Evolutionary conservation across 2,888 invertebrate genomes (phyloP).

Genomic region (Fragum sueziense): DNA sequence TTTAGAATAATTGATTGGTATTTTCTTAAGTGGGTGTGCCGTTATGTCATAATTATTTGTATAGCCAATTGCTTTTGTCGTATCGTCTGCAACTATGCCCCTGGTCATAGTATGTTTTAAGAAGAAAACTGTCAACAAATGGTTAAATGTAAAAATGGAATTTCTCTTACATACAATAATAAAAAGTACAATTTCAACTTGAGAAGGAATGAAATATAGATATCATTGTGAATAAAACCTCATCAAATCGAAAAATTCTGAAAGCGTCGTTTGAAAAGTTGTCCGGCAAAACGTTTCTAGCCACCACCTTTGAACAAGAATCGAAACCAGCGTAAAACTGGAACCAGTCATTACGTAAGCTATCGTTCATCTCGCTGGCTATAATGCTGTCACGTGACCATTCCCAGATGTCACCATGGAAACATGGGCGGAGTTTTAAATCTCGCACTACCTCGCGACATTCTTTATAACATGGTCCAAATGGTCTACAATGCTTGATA

Average conservation of each 20-base stretch:
- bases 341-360: slow-evolving; percentile 27
- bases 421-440: slow-evolving; percentile 42
- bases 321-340: slow-evolving; percentile 37
- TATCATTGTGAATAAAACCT: neutral
- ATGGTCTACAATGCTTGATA: slow-evolving; percentile 37
- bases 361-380: slow-evolving; percentile 5
- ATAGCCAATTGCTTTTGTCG: too few species aligned
- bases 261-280: neutral
- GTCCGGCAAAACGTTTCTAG: neutral
- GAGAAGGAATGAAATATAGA: neutral
- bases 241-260: neutral
- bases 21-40: too few species aligned
- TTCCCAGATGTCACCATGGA: slow-evolving; percentile 52
- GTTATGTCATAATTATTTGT: too few species aligned
- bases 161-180: too few species aligned
- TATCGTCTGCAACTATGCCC: too few species aligned
- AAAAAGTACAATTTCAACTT: neutral
- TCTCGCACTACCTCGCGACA: slow-evolving; percentile 42
- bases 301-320: slow-evolving; percentile 19
- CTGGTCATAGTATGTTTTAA: too few species aligned
- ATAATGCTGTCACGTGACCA: slow-evolving; percentile 39
- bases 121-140: too few species aligned
- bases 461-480: slow-evolving; percentile 43
- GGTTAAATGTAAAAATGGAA: too few species aligned
- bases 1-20: too few species aligned